Evolutionary conservation across 2,113 vertebrate genomes (phyloP).

Genomic region (Calonectris borealis): DNA sequence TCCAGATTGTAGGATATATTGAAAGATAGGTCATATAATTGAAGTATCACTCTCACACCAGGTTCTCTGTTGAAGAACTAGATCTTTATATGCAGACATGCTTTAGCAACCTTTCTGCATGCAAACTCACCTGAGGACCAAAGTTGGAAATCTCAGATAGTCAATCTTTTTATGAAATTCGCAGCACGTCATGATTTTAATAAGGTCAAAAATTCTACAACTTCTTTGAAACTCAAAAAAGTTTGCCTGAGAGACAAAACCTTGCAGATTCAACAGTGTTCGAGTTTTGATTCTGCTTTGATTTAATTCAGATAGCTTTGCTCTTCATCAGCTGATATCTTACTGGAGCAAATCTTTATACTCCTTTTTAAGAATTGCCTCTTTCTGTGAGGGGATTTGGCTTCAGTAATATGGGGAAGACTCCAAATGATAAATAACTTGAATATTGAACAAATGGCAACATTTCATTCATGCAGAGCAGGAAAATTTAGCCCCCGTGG

Average conservation of each 20-base stretch:
- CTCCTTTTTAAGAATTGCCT: neutral
- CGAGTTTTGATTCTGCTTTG: neutral
- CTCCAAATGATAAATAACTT: constrained; percentile 34
- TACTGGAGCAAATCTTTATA: neutral
- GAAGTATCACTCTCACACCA: neutral
- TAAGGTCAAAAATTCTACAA: neutral
- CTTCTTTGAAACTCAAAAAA: neutral
- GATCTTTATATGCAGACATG: neutral
- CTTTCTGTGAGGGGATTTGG: neutral
- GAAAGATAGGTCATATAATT: neutral
- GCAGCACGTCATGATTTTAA: neutral
- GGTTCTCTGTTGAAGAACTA: neutral
- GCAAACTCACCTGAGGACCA: neutral
- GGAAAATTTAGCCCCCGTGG: constrained; percentile 22
- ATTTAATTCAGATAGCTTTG: neutral
- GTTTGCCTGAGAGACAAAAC: neutral
- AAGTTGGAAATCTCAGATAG: neutral
- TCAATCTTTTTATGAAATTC: neutral
- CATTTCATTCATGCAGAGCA: constrained; percentile 23
- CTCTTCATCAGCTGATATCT: neutral
- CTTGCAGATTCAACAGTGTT: neutral
- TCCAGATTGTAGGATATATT: neutral
- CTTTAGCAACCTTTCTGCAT: neutral
- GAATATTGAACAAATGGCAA: constrained; percentile 44
- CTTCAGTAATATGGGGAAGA: neutral